These are phyloP conservation scores for Cerastis leucographa DNA, from an alignment of 2,888 invertebrate genomes.

Conservation along the genomic window DNA sequence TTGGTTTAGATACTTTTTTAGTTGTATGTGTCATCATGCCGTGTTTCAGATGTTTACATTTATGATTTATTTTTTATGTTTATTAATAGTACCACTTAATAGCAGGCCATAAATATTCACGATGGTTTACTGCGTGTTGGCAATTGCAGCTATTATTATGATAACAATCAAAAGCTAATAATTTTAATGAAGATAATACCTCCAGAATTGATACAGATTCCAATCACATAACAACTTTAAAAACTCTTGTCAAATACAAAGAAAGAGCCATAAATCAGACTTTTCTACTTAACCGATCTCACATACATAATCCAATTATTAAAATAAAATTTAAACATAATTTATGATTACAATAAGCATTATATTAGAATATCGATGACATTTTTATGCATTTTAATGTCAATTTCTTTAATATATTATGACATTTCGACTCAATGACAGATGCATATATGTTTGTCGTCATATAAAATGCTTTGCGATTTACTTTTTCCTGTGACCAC, in stretches of 20 bases:
- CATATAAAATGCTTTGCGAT: slow-evolving; percentile 24
- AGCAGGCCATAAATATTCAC: neutral
- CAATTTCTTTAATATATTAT: slow-evolving; percentile 49
- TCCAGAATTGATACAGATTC: slow-evolving; percentile 5
- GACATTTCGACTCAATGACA: slow-evolving; percentile 39
- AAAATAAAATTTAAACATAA: slow-evolving; percentile 34
- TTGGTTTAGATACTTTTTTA: neutral
- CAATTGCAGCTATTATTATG: neutral
- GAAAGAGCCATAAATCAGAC: slow-evolving; percentile 19
- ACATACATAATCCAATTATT: slow-evolving; percentile 22
- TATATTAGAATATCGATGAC: slow-evolving; percentile 49
- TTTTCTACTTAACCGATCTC: slow-evolving; percentile 14
- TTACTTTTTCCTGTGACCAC: slow-evolving; percentile 18
- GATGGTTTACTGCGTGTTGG: neutral
- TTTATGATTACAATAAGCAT: slow-evolving; percentile 38
- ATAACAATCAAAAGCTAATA: neutral
- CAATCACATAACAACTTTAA: neutral
- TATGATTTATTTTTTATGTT: no score
- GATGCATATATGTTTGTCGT: slow-evolving; percentile 30
- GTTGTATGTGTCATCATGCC: neutral
- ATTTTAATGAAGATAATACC: neutral
- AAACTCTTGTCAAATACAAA: slow-evolving; percentile 18
- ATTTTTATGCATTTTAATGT: slow-evolving; percentile 46
- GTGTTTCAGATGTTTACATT: neutral
- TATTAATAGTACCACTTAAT: neutral